Percentiles rank a stretch among this genome's conserved stretches.
These are phyloP conservation scores for Ivindomyrus marchei DNA, from an alignment of 2,113 vertebrate genomes.

Conservation along the genomic window DNA sequence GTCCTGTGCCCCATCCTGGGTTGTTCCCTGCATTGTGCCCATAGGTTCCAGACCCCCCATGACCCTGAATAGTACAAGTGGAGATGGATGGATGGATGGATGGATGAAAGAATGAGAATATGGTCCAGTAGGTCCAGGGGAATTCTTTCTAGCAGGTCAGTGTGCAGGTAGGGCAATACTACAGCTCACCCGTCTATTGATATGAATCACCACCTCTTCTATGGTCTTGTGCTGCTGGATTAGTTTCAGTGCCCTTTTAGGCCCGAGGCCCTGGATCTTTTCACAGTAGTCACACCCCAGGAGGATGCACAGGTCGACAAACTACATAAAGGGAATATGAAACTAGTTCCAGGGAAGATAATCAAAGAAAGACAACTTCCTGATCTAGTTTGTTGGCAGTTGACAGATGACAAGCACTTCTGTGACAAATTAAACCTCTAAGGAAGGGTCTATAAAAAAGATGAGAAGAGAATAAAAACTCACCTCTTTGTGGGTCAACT, in stretches of 20 bases:
- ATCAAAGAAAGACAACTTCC: background rate
- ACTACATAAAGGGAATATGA: conserved; percentile 40
- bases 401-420: background rate
- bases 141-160: background rate
- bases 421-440: background rate
- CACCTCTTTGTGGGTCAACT: conserved; percentile 62
- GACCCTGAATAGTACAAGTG: background rate
- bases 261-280: conserved; percentile 64
- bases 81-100: background rate
- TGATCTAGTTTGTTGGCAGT: background rate
- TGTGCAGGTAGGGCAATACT: background rate
- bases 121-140: background rate
- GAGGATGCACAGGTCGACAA: conserved; percentile 75
- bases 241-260: conserved; percentile 60
- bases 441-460: background rate
- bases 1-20: background rate
- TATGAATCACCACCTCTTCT: conserved; percentile 55
- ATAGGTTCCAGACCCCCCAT: no score
- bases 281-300: conserved; percentile 74
- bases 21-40: background rate
- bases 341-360: conserved; percentile 12
- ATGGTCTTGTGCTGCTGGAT: conserved; percentile 64
- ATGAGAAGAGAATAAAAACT: background rate
- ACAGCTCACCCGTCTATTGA: conserved; percentile 56
- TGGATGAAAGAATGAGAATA: background rate